These are phyloP conservation scores for Bembecia ichneumoniformis DNA, from an alignment of 2,888 invertebrate genomes.

Conservation along the genomic window DNA sequence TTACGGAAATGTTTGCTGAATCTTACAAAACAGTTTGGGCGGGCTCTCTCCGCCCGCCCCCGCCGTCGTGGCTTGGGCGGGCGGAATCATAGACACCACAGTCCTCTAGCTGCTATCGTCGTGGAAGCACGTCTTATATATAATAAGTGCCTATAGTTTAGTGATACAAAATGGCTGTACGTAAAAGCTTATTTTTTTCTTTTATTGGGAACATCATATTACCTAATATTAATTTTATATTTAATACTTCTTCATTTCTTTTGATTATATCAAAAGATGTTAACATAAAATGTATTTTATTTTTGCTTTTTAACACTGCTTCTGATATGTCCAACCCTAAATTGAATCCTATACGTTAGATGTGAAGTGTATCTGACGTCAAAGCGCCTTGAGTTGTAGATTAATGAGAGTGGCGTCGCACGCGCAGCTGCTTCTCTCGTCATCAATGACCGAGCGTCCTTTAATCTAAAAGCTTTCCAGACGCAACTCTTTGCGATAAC, in stretches of 20 bases:
- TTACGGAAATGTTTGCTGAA: conserved; percentile 14
- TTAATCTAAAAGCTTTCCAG: conserved; percentile 37
- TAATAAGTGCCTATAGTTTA: conserved; percentile 31
- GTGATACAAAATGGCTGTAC: conserved; percentile 57
- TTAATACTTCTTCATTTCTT: neutral
- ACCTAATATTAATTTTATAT: neutral
- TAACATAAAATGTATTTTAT: conserved; percentile 2
- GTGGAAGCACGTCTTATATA: conserved; percentile 40
- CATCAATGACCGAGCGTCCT: conserved; percentile 13
- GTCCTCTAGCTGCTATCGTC: conserved; percentile 45
- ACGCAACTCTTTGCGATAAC: conserved; percentile 28
- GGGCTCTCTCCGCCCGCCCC: conserved; percentile 46
- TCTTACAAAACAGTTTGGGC: conserved; percentile 18
- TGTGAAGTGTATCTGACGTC: conserved; percentile 10
- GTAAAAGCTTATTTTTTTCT: conserved; percentile 20
- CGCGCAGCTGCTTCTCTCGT: conserved; percentile 11
- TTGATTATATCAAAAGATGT: conserved; percentile 3
- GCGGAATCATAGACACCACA: conserved; percentile 35
- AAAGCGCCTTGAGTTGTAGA: conserved; percentile 4
- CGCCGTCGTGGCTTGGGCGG: conserved; percentile 42
- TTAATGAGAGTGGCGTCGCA: conserved; percentile 6
- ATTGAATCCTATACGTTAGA: neutral
- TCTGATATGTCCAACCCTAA: no score
- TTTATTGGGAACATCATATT: neutral
- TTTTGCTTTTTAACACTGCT: neutral